Percentiles rank a stretch among this genome's conserved stretches.
phyloP scores from a whole-genome alignment of 2,888 invertebrate species.

The Hirtodrosophila duncani region DNA sequence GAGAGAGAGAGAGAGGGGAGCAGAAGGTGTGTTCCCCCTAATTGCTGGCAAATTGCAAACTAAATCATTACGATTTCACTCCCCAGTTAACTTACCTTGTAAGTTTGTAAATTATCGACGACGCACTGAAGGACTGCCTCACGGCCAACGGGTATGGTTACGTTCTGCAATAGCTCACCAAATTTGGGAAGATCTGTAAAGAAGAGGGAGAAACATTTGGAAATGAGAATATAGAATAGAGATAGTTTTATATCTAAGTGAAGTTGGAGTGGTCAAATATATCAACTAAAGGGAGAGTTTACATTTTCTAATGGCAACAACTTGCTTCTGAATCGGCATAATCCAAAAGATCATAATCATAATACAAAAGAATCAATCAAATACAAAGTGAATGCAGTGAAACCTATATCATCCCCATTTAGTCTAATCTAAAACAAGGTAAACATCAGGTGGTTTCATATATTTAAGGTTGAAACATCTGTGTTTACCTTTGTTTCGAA shows the following conservation, averaged over 20 bases:
- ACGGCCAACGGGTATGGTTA: constrained; percentile 84
- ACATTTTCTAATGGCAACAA: no score
- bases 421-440: constrained; percentile 54
- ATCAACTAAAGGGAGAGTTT: no score
- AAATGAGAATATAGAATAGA: neutral
- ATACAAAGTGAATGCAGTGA: neutral
- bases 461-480: constrained; percentile 39
- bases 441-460: constrained; percentile 47
- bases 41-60: constrained; percentile 27
- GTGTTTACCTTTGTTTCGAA: constrained; percentile 54
- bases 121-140: constrained; percentile 84
- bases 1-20: constrained; percentile 17
- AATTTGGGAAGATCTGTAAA: constrained; percentile 83
- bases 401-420: no score
- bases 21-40: constrained; percentile 16
- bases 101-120: constrained; percentile 84
- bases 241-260: no score
- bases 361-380: no score
- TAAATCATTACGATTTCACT: no score
- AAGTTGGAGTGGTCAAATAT: no score
- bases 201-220: neutral
- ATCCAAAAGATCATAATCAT: no score
- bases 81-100: constrained; percentile 83
- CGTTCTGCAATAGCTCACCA: constrained; percentile 83
- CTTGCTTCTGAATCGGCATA: no score